These are phyloP conservation scores for Poeciliopsis turneri DNA, from an alignment of 2,797 vertebrate genomes.

Conservation along the genomic window DNA sequence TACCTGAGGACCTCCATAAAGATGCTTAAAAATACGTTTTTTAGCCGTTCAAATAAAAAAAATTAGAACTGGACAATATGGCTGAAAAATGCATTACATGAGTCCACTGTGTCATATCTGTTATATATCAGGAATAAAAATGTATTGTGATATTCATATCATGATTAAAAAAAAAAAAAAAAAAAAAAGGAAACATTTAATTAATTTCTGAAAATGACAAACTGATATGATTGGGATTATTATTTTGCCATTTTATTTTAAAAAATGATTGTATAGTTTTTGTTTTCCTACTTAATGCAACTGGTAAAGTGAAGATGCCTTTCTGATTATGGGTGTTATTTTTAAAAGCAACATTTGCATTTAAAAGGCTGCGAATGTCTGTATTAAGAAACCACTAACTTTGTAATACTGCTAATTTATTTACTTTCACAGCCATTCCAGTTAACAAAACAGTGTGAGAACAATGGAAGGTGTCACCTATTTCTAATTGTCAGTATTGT, in stretches of 20 bases:
- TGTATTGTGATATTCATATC: neutral
- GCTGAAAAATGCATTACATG: no score
- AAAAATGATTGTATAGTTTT: neutral
- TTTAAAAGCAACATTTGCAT: neutral
- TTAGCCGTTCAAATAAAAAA: neutral
- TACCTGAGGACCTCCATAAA: neutral
- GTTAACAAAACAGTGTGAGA: neutral
- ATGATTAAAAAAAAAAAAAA: neutral
- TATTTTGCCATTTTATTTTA: neutral
- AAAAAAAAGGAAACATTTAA: neutral
- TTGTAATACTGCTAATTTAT: neutral
- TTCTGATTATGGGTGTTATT: neutral
- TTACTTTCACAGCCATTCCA: neutral
- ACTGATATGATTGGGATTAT: neutral
- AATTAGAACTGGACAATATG: neutral
- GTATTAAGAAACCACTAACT: neutral
- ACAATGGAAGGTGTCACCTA: neutral
- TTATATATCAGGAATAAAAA: neutral
- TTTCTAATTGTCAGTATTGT: neutral
- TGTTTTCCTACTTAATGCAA: neutral
- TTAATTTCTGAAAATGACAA: neutral
- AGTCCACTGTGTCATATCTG: neutral
- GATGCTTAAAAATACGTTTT: neutral
- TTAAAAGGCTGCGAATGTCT: neutral
- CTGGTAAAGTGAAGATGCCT: neutral